phyloP scores from a whole-genome alignment of 1,140 invertebrate species.

The Musca vetustissima region DNA sequence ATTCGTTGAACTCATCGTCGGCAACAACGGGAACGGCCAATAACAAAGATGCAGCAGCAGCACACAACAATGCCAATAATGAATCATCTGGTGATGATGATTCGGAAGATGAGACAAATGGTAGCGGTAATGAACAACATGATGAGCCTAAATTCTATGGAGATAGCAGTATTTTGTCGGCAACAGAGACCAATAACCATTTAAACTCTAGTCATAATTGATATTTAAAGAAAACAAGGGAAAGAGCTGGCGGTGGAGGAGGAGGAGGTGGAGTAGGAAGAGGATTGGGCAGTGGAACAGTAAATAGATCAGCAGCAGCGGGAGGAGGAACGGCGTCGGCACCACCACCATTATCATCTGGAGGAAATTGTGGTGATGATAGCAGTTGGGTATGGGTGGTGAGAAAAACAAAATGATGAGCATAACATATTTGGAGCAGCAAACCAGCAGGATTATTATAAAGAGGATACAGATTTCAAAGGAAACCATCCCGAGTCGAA shows the following conservation, averaged over 20 bases:
- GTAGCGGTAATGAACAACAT: conserved; percentile 59
- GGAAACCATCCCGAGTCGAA: too few relatives aligned
- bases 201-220: conserved; percentile 29
- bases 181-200: conserved; percentile 17
- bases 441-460: too few relatives aligned
- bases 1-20: conserved; percentile 28
- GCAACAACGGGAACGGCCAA: neutral
- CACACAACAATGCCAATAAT: conserved; percentile 1
- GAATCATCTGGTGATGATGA: conserved; percentile 71
- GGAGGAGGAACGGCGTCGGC: neutral
- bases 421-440: too few relatives aligned
- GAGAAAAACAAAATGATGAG: neutral
- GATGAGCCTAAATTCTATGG: conserved; percentile 72
- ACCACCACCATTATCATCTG: too few relatives aligned
- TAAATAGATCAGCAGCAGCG: neutral
- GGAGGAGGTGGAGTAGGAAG: neutral
- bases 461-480: too few relatives aligned
- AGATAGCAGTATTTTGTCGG: conserved; percentile 54
- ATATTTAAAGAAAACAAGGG: conserved; percentile 20
- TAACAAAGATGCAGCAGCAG: neutral
- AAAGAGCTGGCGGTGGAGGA: neutral
- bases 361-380: too few relatives aligned
- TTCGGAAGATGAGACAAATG: conserved; percentile 74
- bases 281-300: neutral
- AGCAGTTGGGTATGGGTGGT: conserved; percentile 6